A percentile compares a stretch with the other conserved stretches of the same genome.
Evolutionary conservation across 53 echinoderm and acorn worm species (phyloP).

Genomic region (Paracentrotus lividus): DNA sequence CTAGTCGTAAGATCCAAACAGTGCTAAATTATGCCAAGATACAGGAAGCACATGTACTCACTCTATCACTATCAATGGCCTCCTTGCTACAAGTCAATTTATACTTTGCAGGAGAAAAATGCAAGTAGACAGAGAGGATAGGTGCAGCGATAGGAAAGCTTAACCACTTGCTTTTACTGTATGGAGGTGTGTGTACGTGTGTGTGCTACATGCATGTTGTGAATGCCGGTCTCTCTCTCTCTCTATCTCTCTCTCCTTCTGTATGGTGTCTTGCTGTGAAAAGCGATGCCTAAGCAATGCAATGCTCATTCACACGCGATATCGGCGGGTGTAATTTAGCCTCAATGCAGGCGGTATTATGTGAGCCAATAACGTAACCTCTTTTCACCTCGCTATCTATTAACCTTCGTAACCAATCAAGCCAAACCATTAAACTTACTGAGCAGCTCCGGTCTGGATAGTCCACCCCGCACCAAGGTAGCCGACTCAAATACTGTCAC

Average conservation of each 20-base stretch:
- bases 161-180: slow-evolving; percentile 54
- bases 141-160: slow-evolving; percentile 5
- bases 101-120: slow-evolving; percentile 47
- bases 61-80: slow-evolving; percentile 60
- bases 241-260: slow-evolving; percentile 8
- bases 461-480: slow-evolving; percentile 32
- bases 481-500: slow-evolving; percentile 49
- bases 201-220: slow-evolving; percentile 2
- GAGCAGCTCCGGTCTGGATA: slow-evolving; percentile 4
- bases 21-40: slow-evolving; percentile 44
- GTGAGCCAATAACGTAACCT: slow-evolving; percentile 40
- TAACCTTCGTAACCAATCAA: slow-evolving; percentile 57
- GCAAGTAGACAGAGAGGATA: slow-evolving; percentile 35
- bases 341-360: slow-evolving; percentile 24
- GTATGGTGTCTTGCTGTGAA: slow-evolving; percentile 50
- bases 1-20: slow-evolving; percentile 29
- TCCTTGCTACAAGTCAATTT: slow-evolving; percentile 57
- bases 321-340: slow-evolving; percentile 49
- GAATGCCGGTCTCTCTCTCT: background rate
- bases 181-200: background rate
- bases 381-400: slow-evolving; percentile 44
- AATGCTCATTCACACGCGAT: slow-evolving; percentile 59
- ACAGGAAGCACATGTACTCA: slow-evolving; percentile 59
- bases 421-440: slow-evolving; percentile 45
- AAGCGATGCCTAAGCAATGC: slow-evolving; percentile 57